Evolutionary conservation across 30 jellyfish, hydroid and myxozoan species (phyloP), one percentile per base, ranked within the genome.

Genomic region (Calvadosia cruxmelitensis): DNA sequence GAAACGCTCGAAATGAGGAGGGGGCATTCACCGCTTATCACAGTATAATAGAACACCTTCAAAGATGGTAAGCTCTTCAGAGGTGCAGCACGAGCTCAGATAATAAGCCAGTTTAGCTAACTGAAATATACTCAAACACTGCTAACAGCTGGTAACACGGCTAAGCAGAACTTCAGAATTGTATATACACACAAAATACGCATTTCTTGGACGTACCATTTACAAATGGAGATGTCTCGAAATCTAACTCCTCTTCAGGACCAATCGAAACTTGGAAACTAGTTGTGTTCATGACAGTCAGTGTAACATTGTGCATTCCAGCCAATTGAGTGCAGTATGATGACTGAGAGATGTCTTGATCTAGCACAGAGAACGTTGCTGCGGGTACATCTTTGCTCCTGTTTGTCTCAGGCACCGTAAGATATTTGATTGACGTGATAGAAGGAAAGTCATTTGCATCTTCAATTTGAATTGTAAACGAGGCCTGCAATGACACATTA

Each of bases 191-290:
- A n/a, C n/a, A n/a, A n/a, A n/a, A n/a, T n/a, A n/a, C n/a, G n/a
- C n/a, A n/a, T n/a, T n/a, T n/a, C n/a, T n/a, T n/a, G n/a, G n/a
- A n/a, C n/a, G n/a, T 49, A 78, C 91, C 91, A 52, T 57, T 69
- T 1, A 68, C 61, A 1, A 33, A 42, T 3, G 81, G 82, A 10
- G 76, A 49, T 3, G 91, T 48, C 51, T 78, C 91, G 75, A 31
- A 78, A 62, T 78, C 91, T n/a, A 78, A 51, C 2, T 74, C 0
- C 28, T 73, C 91, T 33, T 63, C 61, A 33, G 73, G 73, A 23
- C 13, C 48, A 69, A 78, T 69, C 0, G 29, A 63, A 66, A 69
- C 29, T 32, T 65, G 31, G 0, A 53, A 31, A 25, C 2, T 52
- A 53, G 69, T 42, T 23, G 36, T 30, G 31, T 16, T 28, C 1